A percentile compares a stretch with the other conserved stretches of the same genome.
Conservation (phyloP, 1,140 invertebrate genomes). For the Sinonovacula constricta region DNA sequence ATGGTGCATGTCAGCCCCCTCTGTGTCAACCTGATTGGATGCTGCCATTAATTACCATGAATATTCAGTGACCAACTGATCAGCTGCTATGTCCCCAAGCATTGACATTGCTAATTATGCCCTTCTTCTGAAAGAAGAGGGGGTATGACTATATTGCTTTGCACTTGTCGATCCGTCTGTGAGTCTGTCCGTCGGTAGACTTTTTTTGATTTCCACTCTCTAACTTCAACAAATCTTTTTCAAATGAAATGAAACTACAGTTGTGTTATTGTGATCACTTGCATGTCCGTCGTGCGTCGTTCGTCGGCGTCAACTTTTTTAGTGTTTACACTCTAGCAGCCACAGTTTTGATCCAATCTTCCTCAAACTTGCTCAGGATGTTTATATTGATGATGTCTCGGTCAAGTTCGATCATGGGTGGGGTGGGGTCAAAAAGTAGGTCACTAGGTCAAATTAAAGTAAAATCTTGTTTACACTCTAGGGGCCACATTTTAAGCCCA, state of each 20-base stretch:
- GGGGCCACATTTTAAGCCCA: constrained; percentile 3
- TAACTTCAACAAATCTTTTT: constrained; percentile 1
- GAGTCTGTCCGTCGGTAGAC: background rate
- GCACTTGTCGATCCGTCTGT: background rate
- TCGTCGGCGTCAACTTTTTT: background rate
- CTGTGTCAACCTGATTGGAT: constrained; percentile 33
- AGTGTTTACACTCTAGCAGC: background rate
- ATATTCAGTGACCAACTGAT: constrained; percentile 22
- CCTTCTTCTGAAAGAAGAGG: constrained; percentile 22
- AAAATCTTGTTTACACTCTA: constrained; percentile 44
- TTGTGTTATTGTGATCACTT: constrained; percentile 1
- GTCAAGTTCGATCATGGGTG: constrained; percentile 3
- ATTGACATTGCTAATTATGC: constrained; percentile 23
- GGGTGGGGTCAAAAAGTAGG: constrained; percentile 40
- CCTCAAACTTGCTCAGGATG: background rate
- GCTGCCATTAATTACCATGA: constrained; percentile 15
- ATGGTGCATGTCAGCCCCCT: constrained; percentile 32
- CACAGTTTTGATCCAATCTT: background rate
- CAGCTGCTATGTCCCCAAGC: constrained; percentile 21
- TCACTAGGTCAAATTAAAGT: constrained; percentile 33
- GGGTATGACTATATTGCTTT: constrained; percentile 8
- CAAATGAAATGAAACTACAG: constrained; percentile 1
- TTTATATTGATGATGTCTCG: constrained; percentile 1
- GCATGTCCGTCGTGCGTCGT: background rate
- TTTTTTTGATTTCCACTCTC: constrained; percentile 1